A percentile compares a stretch with the other conserved stretches of the same genome.
These are phyloP conservation scores for Cydia strobilella DNA, from an alignment of 1,140 invertebrate species.

Conservation along the genomic window DNA sequence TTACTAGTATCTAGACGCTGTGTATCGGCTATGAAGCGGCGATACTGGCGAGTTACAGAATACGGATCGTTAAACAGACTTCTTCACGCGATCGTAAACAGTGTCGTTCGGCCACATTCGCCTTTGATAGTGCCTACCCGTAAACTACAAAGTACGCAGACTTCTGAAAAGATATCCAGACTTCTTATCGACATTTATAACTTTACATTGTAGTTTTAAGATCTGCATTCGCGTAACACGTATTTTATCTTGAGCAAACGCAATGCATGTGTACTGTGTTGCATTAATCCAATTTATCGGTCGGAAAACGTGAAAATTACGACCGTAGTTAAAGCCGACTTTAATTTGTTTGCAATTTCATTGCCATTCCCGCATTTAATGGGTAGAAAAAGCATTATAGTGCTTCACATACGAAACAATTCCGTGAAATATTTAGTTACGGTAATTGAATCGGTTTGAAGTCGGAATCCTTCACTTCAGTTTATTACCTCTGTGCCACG, in stretches of 20 bases:
- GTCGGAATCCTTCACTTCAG: constrained; percentile 20
- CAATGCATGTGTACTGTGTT: constrained; percentile 37
- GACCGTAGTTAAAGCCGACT: constrained; percentile 22
- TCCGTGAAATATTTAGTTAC: constrained; percentile 20
- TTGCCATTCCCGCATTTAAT: constrained; percentile 2
- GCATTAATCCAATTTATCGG: constrained; percentile 38
- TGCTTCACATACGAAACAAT: neutral
- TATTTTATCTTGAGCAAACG: constrained; percentile 28
- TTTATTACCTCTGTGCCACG: constrained; percentile 5
- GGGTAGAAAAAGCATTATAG: neutral
- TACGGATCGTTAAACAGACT: constrained; percentile 49
- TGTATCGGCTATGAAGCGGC: constrained; percentile 35
- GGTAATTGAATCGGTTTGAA: constrained; percentile 8
- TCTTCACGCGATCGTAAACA: constrained; percentile 63
- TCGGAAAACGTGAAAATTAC: constrained; percentile 36
- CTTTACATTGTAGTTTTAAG: constrained; percentile 25
- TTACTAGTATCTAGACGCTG: constrained; percentile 35
- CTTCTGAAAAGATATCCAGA: constrained; percentile 14
- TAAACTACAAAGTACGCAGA: constrained; percentile 21
- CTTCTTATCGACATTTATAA: constrained; percentile 11
- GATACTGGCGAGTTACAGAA: constrained; percentile 42
- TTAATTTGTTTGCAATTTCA: constrained; percentile 28
- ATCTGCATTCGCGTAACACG: constrained; percentile 7
- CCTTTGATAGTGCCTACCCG: constrained; percentile 15
- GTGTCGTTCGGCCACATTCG: constrained; percentile 3